Evolutionary conservation across 2,888 invertebrate species (phyloP).

Genomic region (Arrhopalites spinosus): DNA sequence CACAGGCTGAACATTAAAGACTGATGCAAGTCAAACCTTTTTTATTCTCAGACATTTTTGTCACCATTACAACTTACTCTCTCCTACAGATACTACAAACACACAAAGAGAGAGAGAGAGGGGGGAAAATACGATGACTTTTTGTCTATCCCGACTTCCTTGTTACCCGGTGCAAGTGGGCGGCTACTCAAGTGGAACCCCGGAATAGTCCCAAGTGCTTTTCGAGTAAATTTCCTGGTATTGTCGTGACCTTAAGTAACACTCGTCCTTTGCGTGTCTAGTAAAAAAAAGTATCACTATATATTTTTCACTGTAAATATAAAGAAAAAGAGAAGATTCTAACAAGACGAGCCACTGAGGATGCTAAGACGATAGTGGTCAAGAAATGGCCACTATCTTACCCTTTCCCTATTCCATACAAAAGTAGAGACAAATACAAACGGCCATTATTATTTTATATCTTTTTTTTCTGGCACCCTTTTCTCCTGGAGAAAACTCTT

Average conservation of each 20-base stretch:
- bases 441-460: too few relatives aligned
- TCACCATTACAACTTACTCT: background rate
- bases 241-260: constrained; percentile 13
- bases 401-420: too few relatives aligned
- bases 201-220: constrained; percentile 33
- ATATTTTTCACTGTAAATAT: too few relatives aligned
- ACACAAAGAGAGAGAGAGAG: too few relatives aligned
- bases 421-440: too few relatives aligned
- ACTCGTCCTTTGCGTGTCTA: too few relatives aligned
- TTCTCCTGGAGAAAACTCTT: too few relatives aligned
- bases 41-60: constrained; percentile 6
- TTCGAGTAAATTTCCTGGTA: constrained; percentile 33
- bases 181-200: constrained; percentile 28
- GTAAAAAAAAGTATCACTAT: too few relatives aligned
- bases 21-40: background rate
- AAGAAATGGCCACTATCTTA: too few relatives aligned
- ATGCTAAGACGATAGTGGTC: too few relatives aligned
- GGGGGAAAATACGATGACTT: too few relatives aligned
- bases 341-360: too few relatives aligned
- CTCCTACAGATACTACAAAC: background rate
- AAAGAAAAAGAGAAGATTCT: background rate
- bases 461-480: background rate
- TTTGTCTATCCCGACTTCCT: background rate
- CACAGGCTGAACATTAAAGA: background rate
- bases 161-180: constrained; percentile 25